Evolutionary conservation across 2,113 vertebrate genomes (phyloP).

Genomic region (Anhinga rufa): DNA sequence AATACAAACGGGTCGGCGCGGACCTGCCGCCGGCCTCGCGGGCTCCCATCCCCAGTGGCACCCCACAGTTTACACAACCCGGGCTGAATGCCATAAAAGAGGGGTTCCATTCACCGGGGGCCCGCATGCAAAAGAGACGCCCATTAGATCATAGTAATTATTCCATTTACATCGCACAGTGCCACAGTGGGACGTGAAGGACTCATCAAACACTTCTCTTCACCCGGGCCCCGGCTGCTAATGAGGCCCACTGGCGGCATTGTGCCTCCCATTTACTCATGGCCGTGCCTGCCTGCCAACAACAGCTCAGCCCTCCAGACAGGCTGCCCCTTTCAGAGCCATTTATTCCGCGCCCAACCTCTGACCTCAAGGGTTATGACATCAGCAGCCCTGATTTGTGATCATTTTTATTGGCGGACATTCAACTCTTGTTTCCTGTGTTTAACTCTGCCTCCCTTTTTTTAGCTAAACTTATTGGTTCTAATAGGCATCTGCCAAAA

Average conservation of each 20-base stretch:
- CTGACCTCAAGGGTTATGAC: constrained; percentile 78
- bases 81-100: constrained; percentile 73
- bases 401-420: constrained; percentile 81
- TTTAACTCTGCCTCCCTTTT: constrained; percentile 72
- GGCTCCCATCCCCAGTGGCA: constrained; percentile 72
- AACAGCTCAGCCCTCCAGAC: constrained; percentile 74
- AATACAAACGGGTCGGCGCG: constrained; percentile 61
- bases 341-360: constrained; percentile 74
- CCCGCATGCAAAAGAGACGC: constrained; percentile 73
- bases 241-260: constrained; percentile 78
- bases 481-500: constrained; percentile 75
- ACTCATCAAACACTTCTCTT: constrained; percentile 82
- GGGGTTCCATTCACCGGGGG: constrained; percentile 74
- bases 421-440: constrained; percentile 79
- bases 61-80: constrained; percentile 74
- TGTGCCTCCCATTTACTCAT: constrained; percentile 78
- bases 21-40: constrained; percentile 72
- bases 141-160: constrained; percentile 89
- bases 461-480: constrained; percentile 71
- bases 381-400: constrained; percentile 80
- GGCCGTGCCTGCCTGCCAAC: constrained; percentile 72
- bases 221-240: constrained; percentile 65
- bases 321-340: constrained; percentile 80
- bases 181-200: constrained; percentile 75
- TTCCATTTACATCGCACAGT: constrained; percentile 79